A percentile compares a stretch with the other conserved stretches of the same genome.
phyloP scores from a whole-genome alignment of 2,888 invertebrate species.

The Hirtodrosophila alboralis region DNA sequence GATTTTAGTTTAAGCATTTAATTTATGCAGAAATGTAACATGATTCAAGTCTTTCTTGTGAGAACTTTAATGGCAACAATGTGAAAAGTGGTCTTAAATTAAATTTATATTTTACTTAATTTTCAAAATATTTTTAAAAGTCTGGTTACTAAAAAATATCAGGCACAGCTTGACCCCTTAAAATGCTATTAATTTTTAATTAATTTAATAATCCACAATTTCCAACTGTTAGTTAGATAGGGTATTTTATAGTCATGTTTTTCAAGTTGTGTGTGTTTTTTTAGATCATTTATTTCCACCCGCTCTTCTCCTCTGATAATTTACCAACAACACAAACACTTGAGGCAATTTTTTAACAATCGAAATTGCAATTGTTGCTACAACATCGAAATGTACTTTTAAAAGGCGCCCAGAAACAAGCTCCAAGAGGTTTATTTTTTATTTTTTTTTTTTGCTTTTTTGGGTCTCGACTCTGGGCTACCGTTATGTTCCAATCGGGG shows the following conservation, averaged over 20 bases:
- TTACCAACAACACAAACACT: conserved; percentile 37
- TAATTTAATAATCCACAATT: no score
- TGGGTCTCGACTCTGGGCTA: conserved; percentile 57
- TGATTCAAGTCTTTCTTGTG: no score
- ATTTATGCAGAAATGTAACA: neutral
- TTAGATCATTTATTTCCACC: conserved; percentile 20
- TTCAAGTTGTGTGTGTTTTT: neutral
- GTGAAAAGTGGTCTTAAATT: no score
- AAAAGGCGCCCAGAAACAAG: conserved; percentile 56
- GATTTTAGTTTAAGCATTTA: neutral
- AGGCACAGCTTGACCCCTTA: no score
- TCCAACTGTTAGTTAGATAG: no score
- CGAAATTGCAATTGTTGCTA: conserved; percentile 69
- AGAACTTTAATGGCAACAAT: neutral
- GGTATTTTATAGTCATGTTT: conserved; percentile 21
- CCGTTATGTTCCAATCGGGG: conserved; percentile 68
- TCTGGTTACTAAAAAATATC: no score
- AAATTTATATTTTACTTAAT: no score
- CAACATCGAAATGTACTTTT: conserved; percentile 66
- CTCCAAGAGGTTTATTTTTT: conserved; percentile 18
- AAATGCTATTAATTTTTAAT: no score
- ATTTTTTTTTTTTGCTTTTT: no score
- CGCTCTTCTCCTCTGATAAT: conserved; percentile 35
- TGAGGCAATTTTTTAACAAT: conserved; percentile 57
- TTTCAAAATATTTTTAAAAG: no score